Evolutionary conservation across 2,113 vertebrate species (phyloP).

Genomic region (Bombycilla garrulus): DNA sequence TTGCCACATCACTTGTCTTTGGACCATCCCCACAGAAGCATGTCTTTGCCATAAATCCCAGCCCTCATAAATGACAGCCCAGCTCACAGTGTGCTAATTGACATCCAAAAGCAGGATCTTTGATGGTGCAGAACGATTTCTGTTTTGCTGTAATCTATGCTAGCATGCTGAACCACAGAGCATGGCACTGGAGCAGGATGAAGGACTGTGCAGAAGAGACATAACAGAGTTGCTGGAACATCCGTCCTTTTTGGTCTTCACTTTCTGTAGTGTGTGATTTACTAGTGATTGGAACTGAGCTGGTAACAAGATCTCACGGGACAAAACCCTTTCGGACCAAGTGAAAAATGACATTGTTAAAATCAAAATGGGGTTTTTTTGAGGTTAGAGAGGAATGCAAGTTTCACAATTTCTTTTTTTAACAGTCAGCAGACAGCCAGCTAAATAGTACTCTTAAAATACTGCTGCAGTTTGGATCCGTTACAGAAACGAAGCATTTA

Average conservation of each 20-base stretch:
- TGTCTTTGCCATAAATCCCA: not conserved
- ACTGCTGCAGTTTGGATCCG: slow-evolving; percentile 41
- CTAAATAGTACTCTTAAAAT: slow-evolving; percentile 47
- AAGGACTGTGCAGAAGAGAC: not conserved
- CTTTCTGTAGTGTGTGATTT: not conserved
- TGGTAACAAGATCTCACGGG: slow-evolving; percentile 48
- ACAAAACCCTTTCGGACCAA: slow-evolving; percentile 41
- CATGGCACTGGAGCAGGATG: not conserved
- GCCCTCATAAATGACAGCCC: not conserved
- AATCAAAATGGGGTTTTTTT: slow-evolving; percentile 49
- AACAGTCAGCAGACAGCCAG: slow-evolving; percentile 48
- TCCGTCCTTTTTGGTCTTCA: not conserved
- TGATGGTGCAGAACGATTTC: not conserved
- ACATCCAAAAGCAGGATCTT: not conserved
- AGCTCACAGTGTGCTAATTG: not conserved
- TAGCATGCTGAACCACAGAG: not conserved
- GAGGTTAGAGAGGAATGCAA: slow-evolving; percentile 37
- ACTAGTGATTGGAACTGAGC: not conserved
- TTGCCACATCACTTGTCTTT: not conserved
- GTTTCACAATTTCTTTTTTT: slow-evolving; percentile 68
- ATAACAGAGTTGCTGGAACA: not conserved
- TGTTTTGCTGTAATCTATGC: not conserved
- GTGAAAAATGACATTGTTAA: slow-evolving; percentile 57
- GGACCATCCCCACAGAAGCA: not conserved
- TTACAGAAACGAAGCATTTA: slow-evolving; percentile 52